Evolutionary conservation across 2,113 vertebrate species (phyloP).

Genomic region (Lagenorhynchus albirostris): DNA sequence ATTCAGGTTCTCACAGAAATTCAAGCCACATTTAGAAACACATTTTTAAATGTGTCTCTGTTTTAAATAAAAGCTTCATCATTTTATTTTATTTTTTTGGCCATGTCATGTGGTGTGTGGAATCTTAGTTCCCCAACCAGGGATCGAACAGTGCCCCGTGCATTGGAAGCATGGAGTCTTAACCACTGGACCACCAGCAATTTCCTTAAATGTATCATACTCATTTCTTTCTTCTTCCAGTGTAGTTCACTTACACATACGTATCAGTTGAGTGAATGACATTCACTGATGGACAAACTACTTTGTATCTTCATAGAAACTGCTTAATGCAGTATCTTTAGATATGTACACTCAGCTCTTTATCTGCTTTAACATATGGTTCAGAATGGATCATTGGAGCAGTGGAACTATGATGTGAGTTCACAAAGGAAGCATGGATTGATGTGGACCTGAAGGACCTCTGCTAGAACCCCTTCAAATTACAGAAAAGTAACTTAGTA

Average conservation of each 20-base stretch:
- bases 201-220: background rate
- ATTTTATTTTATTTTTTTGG: no score
- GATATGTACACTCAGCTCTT: conserved; percentile 43
- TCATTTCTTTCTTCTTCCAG: background rate
- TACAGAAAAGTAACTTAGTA: background rate
- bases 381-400: conserved; percentile 45
- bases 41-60: background rate
- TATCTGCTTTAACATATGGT: conserved; percentile 29
- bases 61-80: background rate
- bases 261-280: conserved; percentile 25
- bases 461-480: background rate
- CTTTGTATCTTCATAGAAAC: conserved; percentile 28
- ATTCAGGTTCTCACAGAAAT: background rate
- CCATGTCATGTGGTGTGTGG: no score
- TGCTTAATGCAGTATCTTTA: conserved; percentile 6
- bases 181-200: no score
- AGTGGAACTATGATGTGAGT: conserved; percentile 23
- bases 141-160: no score
- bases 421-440: conserved; percentile 29
- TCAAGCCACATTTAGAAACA: background rate
- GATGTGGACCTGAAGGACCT: conserved; percentile 44
- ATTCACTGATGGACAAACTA: conserved; percentile 11
- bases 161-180: no score
- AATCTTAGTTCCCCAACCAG: no score
- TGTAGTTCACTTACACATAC: background rate